These are phyloP conservation scores for Chrysolophus pictus DNA, from an alignment of 2,797 vertebrate species.

Conservation along the genomic window DNA sequence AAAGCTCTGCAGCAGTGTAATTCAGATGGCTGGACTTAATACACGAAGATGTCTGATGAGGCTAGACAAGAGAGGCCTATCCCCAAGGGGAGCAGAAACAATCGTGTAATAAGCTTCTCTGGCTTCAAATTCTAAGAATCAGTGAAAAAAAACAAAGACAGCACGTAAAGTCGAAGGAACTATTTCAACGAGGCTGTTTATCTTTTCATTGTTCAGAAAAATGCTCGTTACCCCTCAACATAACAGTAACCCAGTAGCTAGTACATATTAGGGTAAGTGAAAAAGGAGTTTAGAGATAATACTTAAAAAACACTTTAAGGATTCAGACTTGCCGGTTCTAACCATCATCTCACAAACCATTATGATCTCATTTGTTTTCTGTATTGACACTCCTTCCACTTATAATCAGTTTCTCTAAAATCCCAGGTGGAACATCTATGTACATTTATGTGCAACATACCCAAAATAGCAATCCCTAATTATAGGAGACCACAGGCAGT, in stretches of 20 bases:
- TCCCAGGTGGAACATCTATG: not conserved
- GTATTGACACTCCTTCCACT: not conserved
- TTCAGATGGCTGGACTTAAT: not conserved
- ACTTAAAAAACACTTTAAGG: not conserved
- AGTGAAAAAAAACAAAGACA: not conserved
- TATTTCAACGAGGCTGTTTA: not conserved
- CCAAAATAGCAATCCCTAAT: not conserved
- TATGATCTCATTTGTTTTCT: constrained; percentile 13
- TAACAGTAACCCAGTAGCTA: constrained; percentile 40
- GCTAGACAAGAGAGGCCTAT: not conserved
- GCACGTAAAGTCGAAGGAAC: not conserved
- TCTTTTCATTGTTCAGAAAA: constrained; percentile 12
- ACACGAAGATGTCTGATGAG: not conserved
- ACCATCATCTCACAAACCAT: not conserved
- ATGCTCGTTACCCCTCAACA: not conserved
- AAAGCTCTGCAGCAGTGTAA: not conserved
- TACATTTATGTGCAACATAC: not conserved
- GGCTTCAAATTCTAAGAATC: not conserved
- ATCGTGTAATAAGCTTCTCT: not conserved
- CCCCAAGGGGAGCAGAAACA: not conserved
- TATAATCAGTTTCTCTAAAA: not conserved
- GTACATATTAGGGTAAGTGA: not conserved
- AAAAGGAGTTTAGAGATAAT: constrained; percentile 29
- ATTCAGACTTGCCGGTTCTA: not conserved
- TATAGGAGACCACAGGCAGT: not conserved